phyloP scores from a whole-genome alignment of 2,113 vertebrate genomes.

The Nerophis ophidion region DNA sequence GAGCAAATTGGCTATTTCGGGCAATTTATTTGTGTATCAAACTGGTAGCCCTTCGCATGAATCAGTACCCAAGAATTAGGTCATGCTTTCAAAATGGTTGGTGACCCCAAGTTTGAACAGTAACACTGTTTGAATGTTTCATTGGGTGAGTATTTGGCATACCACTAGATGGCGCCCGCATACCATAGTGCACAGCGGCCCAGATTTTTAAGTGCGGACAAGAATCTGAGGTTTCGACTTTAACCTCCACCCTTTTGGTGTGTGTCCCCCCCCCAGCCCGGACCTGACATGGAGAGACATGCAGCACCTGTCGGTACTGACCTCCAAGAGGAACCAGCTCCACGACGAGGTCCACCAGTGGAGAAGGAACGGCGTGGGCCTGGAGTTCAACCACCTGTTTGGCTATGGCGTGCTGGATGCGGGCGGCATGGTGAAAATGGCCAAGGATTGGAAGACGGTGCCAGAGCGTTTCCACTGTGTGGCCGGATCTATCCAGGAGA shows the following conservation, averaged over 20 bases:
- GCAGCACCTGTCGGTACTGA: constrained; percentile 95
- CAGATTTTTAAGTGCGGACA: constrained; percentile 12
- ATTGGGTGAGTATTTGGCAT: no score
- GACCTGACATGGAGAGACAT: constrained; percentile 94
- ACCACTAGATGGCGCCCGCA: no score
- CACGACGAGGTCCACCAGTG: constrained; percentile 96
- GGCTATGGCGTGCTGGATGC: constrained; percentile 95
- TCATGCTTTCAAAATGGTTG: no score
- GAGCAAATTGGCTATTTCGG: no score
- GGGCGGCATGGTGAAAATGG: constrained; percentile 96
- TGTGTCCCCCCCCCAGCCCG: constrained; percentile 63
- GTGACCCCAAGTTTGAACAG: no score
- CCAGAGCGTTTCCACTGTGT: constrained; percentile 96
- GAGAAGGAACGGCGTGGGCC: constrained; percentile 91
- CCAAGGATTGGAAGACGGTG: constrained; percentile 94
- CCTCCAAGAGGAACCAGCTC: constrained; percentile 96
- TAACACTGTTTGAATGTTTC: no score
- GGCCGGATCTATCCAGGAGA: constrained; percentile 87
- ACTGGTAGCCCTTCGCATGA: no score
- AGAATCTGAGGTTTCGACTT: constrained; percentile 23
- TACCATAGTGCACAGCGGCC: no score
- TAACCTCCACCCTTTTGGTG: background rate
- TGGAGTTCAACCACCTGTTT: constrained; percentile 97
- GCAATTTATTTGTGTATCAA: no score
- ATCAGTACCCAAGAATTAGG: no score